phyloP scores from a whole-genome alignment of 1,140 invertebrate genomes.

The Telenomus remus region DNA sequence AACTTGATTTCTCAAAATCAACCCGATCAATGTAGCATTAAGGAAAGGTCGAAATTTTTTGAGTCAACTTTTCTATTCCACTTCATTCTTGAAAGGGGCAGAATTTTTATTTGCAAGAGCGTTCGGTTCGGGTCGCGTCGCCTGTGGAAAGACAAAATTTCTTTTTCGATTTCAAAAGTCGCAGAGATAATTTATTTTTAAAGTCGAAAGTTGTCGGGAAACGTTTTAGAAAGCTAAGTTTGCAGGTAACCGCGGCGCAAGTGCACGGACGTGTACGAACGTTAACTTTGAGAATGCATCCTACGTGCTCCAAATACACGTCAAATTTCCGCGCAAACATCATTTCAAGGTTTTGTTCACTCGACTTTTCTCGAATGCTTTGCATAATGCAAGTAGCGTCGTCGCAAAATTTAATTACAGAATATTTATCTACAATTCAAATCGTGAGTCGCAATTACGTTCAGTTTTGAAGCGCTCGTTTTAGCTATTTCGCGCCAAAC shows the following conservation, averaged over 20 bases:
- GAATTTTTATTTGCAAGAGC: too few relatives aligned
- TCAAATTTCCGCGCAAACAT: constrained; percentile 45
- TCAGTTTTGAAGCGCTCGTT: too few relatives aligned
- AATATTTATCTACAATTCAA: constrained; percentile 36
- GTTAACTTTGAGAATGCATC: constrained; percentile 38
- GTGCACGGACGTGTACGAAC: constrained; percentile 30
- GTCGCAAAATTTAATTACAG: constrained; percentile 38
- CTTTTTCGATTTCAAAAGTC: constrained; percentile 17
- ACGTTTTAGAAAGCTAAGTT: constrained; percentile 37
- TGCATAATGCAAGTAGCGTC: constrained; percentile 42
- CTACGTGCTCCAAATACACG: constrained; percentile 53
- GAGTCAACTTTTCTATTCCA: too few relatives aligned
- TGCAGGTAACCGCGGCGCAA: constrained; percentile 41
- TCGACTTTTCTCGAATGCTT: constrained; percentile 25
- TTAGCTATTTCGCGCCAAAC: too few relatives aligned
- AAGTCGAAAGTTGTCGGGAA: constrained; percentile 34
- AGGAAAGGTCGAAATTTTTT: too few relatives aligned
- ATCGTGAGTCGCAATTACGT: neutral
- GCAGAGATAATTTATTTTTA: constrained; percentile 38
- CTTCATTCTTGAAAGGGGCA: too few relatives aligned
- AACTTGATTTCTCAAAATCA: too few relatives aligned
- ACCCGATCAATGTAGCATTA: too few relatives aligned
- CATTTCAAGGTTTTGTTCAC: constrained; percentile 41
- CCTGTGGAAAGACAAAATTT: constrained; percentile 7
- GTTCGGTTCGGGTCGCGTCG: too few relatives aligned